These are phyloP conservation scores for Stratiomys singularior DNA, from an alignment of 2,888 invertebrate species.

Conservation along the genomic window DNA sequence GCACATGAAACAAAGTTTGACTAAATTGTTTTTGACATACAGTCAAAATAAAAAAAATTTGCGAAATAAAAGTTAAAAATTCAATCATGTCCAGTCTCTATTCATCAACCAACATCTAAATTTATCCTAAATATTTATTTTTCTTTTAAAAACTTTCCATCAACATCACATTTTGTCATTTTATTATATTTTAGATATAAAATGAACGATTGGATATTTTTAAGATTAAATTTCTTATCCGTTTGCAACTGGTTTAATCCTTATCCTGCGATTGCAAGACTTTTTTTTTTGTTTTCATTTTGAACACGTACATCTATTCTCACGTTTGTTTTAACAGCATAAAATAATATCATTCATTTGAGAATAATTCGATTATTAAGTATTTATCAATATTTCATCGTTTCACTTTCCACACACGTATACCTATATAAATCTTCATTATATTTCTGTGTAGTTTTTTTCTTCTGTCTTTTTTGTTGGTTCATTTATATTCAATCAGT, in stretches of 20 bases:
- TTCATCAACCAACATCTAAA: not conserved
- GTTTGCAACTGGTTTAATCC: not conserved
- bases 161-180: not conserved
- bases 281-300: not conserved
- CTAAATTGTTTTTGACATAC: too few species aligned
- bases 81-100: too few species aligned
- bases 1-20: too few species aligned
- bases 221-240: not conserved
- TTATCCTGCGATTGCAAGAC: not conserved
- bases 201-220: not conserved
- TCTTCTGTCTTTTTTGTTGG: too few species aligned
- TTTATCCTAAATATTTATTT: not conserved
- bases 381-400: conserved; percentile 24
- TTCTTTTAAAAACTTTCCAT: conserved; percentile 2
- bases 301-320: conserved; percentile 15
- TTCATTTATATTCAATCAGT: too few species aligned
- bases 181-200: not conserved
- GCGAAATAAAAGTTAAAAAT: too few species aligned
- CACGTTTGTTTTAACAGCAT: conserved; percentile 27
- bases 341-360: conserved; percentile 32
- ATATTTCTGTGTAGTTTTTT: too few species aligned
- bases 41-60: too few species aligned
- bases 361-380: conserved; percentile 18
- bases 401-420: not conserved
- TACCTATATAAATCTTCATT: too few species aligned